Conservation (phyloP, 2,797 vertebrate genomes). For the Artibeus lituratus region DNA sequence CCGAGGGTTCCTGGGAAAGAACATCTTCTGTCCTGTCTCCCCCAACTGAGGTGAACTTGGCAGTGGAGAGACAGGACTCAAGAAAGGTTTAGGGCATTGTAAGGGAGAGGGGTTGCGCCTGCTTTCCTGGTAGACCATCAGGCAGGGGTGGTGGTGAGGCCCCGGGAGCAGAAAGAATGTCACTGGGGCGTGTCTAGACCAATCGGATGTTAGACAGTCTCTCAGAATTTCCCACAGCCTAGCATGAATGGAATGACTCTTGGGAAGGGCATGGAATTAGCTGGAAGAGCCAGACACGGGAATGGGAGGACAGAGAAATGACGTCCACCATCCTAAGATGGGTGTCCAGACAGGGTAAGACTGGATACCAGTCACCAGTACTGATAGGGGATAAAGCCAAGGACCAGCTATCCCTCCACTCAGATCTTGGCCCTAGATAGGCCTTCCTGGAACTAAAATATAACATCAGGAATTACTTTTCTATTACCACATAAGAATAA, state of each 20-base stretch:
- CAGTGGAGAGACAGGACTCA: neutral
- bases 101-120: neutral
- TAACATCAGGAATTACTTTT: neutral
- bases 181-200: neutral
- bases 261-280: neutral
- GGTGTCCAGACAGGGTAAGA: neutral
- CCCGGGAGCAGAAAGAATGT: neutral
- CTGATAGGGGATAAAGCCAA: neutral
- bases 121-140: neutral
- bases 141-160: neutral
- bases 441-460: neutral
- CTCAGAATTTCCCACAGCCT: conserved; percentile 7
- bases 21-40: neutral
- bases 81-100: neutral
- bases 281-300: neutral
- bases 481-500: neutral
- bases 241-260: neutral
- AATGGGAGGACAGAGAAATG: neutral
- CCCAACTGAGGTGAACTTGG: neutral
- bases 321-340: neutral
- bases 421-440: neutral
- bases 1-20: neutral
- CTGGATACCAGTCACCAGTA: neutral
- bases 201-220: neutral
- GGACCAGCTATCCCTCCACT: neutral